Evolutionary conservation across 2,888 invertebrate species (phyloP), one percentile per base, ranked within the genome.

Genomic region (Acanthacorydalis orientalis): DNA sequence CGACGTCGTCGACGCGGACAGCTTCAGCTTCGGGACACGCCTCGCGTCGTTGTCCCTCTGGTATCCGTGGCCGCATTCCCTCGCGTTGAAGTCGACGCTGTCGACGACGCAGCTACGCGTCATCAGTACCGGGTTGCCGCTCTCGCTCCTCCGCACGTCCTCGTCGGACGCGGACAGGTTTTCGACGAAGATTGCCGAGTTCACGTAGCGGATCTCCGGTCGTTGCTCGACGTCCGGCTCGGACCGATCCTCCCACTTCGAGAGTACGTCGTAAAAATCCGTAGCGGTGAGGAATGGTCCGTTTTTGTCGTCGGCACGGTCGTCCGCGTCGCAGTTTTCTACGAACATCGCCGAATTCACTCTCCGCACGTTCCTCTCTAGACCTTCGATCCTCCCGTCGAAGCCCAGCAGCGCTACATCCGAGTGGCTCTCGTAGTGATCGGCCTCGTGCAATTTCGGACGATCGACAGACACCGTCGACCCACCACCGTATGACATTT

Each of bases 111-210:
- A 35, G 14, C 8, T 34, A 11, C n/a, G 34, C 2, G 23, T 23
- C 23, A 23, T 6, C 3, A 23, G 23, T 23, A 15, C 39, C 2
- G 15, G 15, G 11, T 38, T 15, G 15, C 39, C 12, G 15, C 15
- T n/a, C 8, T 15, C 39, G 14, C 9, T 11, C 12, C 15, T 15
- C 7, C 11, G 9, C 12, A 8, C 39, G 11, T 62, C 69, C 35
- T 68, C 62, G 23, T 23, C 23, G 3, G 23, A 23, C 1, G 65
- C 55, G 49, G 68, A 65, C 1, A 70, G 61, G 1, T 68, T 65
- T 57, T 77, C 77, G 2, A 76, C 68, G 51, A 69, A 76, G 52
- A 77, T 76, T 7, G 78, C 76, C 1, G 77, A 70, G 57, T 77
- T 77, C 46, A 77, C 71, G 55, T 73, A 74, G 49, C 74, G 69